These are phyloP conservation scores for Ophion ventricosus DNA, from an alignment of 2,888 invertebrate genomes.

Conservation along the genomic window DNA sequence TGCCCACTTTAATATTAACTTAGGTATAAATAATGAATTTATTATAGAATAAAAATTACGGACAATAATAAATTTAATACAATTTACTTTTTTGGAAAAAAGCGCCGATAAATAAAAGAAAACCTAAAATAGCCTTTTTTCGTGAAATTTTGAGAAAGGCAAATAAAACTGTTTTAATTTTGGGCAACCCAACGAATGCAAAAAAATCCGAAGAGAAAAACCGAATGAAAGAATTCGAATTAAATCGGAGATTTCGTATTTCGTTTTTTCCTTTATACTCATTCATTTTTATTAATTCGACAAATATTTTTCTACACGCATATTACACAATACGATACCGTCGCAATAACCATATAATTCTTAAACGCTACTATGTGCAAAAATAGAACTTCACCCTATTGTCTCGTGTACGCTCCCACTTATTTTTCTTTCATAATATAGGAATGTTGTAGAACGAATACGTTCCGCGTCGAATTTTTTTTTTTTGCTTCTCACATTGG, in stretches of 20 bases:
- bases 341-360: slow-evolving; percentile 71
- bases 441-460: slow-evolving; percentile 72
- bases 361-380: slow-evolving; percentile 75
- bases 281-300: slow-evolving; percentile 69
- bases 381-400: slow-evolving; percentile 74
- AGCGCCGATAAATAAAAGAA: no score
- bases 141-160: no score
- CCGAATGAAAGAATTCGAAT: neutral
- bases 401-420: slow-evolving; percentile 71
- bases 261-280: slow-evolving; percentile 19
- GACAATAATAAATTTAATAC: no score
- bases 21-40: no score
- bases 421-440: slow-evolving; percentile 68
- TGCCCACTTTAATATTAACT: no score
- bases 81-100: no score
- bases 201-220: neutral
- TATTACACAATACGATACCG: slow-evolving; percentile 69
- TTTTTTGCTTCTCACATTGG: slow-evolving; percentile 25
- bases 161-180: no score
- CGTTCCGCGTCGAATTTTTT: slow-evolving; percentile 35
- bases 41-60: no score
- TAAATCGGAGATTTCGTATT: neutral
- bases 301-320: slow-evolving; percentile 73
- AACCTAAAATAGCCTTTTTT: no score
- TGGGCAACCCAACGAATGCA: neutral